These are phyloP conservation scores for Dendrolimus pini DNA, from an alignment of 2,888 invertebrate genomes.

Conservation along the genomic window DNA sequence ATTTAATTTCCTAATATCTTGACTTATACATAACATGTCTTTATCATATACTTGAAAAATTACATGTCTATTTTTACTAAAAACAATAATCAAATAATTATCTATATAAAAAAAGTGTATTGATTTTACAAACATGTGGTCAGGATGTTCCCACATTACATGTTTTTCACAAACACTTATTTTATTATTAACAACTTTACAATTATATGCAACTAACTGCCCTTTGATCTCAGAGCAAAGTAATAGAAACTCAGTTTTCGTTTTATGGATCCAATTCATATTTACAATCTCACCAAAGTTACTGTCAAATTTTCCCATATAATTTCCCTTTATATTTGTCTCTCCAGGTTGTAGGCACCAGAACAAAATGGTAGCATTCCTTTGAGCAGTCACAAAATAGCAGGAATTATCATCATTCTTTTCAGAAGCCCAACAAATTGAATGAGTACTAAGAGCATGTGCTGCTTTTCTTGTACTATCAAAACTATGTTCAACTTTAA, in stretches of 20 bases:
- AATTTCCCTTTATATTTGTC: slow-evolving; percentile 17
- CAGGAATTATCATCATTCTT: slow-evolving; percentile 31
- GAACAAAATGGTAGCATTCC: slow-evolving; percentile 40
- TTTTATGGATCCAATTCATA: slow-evolving; percentile 38
- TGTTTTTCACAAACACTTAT: slow-evolving; percentile 21
- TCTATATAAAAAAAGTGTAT: slow-evolving; percentile 26
- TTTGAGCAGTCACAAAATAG: slow-evolving; percentile 54
- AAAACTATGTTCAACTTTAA: slow-evolving; percentile 20
- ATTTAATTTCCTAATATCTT: slow-evolving; percentile 44
- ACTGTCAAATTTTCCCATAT: slow-evolving; percentile 21
- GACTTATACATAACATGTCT: slow-evolving; percentile 29
- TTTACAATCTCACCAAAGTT: slow-evolving; percentile 32
- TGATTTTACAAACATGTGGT: slow-evolving; percentile 41
- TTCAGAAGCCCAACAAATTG: slow-evolving; percentile 46
- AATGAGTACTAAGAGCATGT: slow-evolving; percentile 33
- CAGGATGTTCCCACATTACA: slow-evolving; percentile 43
- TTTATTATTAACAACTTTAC: slow-evolving; percentile 20
- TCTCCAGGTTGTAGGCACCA: slow-evolving; percentile 35
- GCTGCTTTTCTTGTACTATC: slow-evolving; percentile 34
- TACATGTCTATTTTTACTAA: slow-evolving; percentile 55
- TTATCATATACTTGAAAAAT: slow-evolving; percentile 36
- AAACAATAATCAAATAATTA: slow-evolving; percentile 38
- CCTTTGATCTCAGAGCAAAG: slow-evolving; percentile 40
- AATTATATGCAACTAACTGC: slow-evolving; percentile 33
- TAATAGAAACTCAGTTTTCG: slow-evolving; percentile 26